Conservation (phyloP, 2,113 vertebrate species). For the Balaeniceps rex region DNA sequence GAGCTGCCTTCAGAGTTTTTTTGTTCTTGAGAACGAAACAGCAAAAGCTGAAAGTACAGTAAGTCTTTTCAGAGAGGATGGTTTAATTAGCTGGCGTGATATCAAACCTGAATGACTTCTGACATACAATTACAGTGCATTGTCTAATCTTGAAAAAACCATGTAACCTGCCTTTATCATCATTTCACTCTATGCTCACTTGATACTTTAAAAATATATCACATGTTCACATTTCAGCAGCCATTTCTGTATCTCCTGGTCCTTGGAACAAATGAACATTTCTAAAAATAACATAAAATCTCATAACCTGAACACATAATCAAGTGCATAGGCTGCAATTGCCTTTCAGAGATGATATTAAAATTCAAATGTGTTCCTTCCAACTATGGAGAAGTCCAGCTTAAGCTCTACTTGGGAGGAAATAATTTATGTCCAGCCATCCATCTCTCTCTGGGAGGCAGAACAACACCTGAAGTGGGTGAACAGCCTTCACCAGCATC, state of each 20-base stretch:
- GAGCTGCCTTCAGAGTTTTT: neutral
- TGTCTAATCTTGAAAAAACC: conserved; percentile 7
- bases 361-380: neutral
- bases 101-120: neutral
- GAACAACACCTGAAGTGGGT: neutral
- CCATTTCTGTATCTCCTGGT: neutral
- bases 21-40: neutral
- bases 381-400: neutral
- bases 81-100: conserved; percentile 20
- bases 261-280: neutral
- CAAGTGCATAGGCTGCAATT: neutral
- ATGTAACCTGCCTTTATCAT: neutral
- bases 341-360: neutral
- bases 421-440: neutral
- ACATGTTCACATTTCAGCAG: neutral
- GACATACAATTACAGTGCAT: neutral
- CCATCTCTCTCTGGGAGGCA: neutral
- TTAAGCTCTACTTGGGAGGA: neutral
- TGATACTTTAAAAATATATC: neutral
- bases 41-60: neutral
- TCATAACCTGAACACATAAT: neutral
- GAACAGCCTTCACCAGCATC: neutral
- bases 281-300: neutral
- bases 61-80: neutral
- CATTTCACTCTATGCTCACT: neutral